Evolutionary conservation across 2,888 invertebrate species (phyloP), one percentile per base, ranked within the genome.

Genomic region (Tetragonisca angustula): DNA sequence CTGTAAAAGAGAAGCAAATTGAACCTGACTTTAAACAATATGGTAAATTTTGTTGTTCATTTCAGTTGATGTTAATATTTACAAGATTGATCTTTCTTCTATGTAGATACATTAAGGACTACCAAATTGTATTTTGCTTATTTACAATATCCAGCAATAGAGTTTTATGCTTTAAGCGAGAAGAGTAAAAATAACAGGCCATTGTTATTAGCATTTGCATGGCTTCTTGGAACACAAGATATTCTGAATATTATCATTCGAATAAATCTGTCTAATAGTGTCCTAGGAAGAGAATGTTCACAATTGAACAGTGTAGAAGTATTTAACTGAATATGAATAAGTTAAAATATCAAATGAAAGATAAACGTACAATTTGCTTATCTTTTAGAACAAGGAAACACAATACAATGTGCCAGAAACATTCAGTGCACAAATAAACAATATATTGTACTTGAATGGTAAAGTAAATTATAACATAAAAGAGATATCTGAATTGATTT

Each of bases 141-240:
- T 64, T 85, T 94, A 64, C 91, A 93, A 69, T 95, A 94, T 76
- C 89, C 92, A 32, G 89, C 81, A 21, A 72, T 93, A n/a, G 91
- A 94, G n/a, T 94, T 95, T 85, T 95, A 94, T 84, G 87, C 90
- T 4, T 86, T 94, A 13, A 87, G 79, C 78, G 88, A 85, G 83
- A 88, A 88, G 72, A 86, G 64, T 65, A 82, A 67, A 64, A 88
- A 90, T 54, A 94, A 90, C 81, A 91, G 93, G 81, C 92, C 93
- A 81, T 88, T 94, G 64, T 88, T 95, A 68, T 76, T 95, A 67
- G 94, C 94, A 17, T 86, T 95, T 43, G 91, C 92, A 27, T 95
- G 94, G 94, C 76, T 95, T 21, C 76, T 95, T 36, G 90, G 92
- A 65, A 91, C 88, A 0, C 89, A 93, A 69, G 84, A 92, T 83